Evolutionary conservation across 2,888 invertebrate species (phyloP), one percentile per base, ranked within the genome.

Genomic region (Rhyacophila evoluta): DNA sequence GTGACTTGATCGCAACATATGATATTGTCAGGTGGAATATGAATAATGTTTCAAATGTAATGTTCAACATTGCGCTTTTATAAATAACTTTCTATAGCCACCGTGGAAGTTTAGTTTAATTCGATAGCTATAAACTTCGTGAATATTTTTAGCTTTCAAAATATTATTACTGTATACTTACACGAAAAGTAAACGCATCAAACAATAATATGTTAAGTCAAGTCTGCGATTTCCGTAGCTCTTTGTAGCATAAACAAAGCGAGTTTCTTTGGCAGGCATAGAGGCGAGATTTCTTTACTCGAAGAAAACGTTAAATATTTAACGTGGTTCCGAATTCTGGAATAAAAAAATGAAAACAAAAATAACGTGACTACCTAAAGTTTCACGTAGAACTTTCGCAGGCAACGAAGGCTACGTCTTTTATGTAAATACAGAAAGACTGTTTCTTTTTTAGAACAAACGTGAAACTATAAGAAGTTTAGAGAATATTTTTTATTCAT

Each of bases 261-360:
- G 55, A 19, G 15, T 19, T 19, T 8, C 55, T 55, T 55, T 25
- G 55, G 19, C 29, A 33, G 19, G 55, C 25, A 6, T 5, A 55
- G 25, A 55, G 25, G 19, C 55, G 12, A 25, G 55, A 8, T 19
- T 55, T 10, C 19, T 19, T 19, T 1, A 19, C 55, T 1, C 15
- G 55, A 74, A 74, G 79, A 79, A 79, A 69, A 79, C 74, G 76
- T 77, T 79, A 76, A 80, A 80, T 77, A 77, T 80, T 80, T 80
- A 80, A 77, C 71, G 69, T 77, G 77, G 74, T 55, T 55, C 77
- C 77, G 36, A 74, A 77, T 72, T 77, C 73, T 28, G 28, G 67
- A 33, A 74, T 71, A 75, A 78, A 74, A 74, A 80, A 70, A 25
- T 38, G 25, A 70, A 69, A 36, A 67, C 37, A 55, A 39, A 78